Evolutionary conservation across 2,113 vertebrate genomes (phyloP), one percentile per base, ranked within the genome.

Genomic region (Chrysochloris asiatica): DNA sequence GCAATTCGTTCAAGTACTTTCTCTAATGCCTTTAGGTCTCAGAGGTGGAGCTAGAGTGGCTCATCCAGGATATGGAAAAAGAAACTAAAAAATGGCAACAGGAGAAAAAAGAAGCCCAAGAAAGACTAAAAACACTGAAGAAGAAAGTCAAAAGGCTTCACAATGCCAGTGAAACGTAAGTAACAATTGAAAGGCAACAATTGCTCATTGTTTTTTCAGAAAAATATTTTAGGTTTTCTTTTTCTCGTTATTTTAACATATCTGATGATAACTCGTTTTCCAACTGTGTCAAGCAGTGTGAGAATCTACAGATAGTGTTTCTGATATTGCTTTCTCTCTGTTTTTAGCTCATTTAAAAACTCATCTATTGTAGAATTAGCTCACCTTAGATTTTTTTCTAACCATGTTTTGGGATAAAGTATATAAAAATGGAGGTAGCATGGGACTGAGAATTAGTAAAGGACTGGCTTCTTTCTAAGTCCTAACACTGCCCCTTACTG

Each of bases 61-160:
- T 99, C 83, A 98, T 98, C 63, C 97, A 98, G 82, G 98, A 98
- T 86, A 96, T 99, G 65, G 98, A 99, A 71, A 90, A 97, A 33
- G 98, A 98, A 71, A 92, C 98, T 72, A 98, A 98, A 93, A 99
- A 98, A 84, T 99, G 99, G 98, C 98, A 99, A 88, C 98, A 98
- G 88, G 99, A 99, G 95, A 99, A 99, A 95, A 99, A 98, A 59
- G 98, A 98, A 90, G 98, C 98, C 59, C 98, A 99, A 93, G 98
- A 99, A 30, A 97, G 81, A 9, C 95, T 99, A 26, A 99, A 98
- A 96, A 50, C 94, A 0, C 93, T 99, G 59, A 99, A 96, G 96
- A 95, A 75, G 86, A 97, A 98, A 79, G 97, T 95, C 2, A 99
- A 98, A 87, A 98, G 97, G 48, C 92, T 98, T 87, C 56, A 69